Evolutionary conservation across 2,888 invertebrate genomes (phyloP).

Genomic region (Mimas tiliae): DNA sequence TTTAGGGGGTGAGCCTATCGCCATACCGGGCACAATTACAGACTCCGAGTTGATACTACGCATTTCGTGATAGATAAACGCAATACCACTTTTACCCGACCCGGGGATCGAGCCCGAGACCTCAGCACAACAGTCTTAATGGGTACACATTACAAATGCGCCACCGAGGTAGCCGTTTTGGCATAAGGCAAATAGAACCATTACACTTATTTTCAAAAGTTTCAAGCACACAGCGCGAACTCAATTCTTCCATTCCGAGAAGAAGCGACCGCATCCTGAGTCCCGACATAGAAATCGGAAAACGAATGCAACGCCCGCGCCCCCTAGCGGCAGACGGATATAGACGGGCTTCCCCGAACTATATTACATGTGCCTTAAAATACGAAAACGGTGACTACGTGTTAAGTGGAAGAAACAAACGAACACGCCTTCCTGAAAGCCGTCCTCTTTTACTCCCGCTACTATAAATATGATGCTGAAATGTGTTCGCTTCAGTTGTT

Average conservation of each 20-base stretch:
- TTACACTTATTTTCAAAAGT: slow-evolving; percentile 22
- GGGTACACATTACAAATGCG: too few relatives aligned
- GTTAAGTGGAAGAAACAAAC: slow-evolving; percentile 69
- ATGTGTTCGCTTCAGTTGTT: slow-evolving; percentile 73
- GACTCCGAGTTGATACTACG: too few relatives aligned
- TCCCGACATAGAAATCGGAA: slow-evolving; percentile 45
- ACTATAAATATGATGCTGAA: slow-evolving; percentile 79
- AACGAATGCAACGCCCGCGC: slow-evolving; percentile 48
- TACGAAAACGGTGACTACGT: slow-evolving; percentile 67
- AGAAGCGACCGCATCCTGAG: slow-evolving; percentile 30
- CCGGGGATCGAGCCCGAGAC: too few relatives aligned
- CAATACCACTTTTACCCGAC: too few relatives aligned
- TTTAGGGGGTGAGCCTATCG: too few relatives aligned
- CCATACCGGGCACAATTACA: too few relatives aligned
- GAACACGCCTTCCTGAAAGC: slow-evolving; percentile 71
- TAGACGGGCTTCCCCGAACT: slow-evolving; percentile 80
- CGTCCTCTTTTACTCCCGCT: slow-evolving; percentile 63
- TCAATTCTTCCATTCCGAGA: slow-evolving; percentile 21
- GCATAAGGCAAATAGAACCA: slow-evolving; percentile 15
- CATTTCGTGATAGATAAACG: too few relatives aligned
- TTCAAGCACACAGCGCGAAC: slow-evolving; percentile 14
- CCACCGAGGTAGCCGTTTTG: too few relatives aligned
- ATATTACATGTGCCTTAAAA: slow-evolving; percentile 65
- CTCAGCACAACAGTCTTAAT: too few relatives aligned
- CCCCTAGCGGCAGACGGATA: slow-evolving; percentile 48